Evolutionary conservation across 2,888 invertebrate genomes (phyloP), one percentile per base, ranked within the genome.

Genomic region (Eurytoma californica): DNA sequence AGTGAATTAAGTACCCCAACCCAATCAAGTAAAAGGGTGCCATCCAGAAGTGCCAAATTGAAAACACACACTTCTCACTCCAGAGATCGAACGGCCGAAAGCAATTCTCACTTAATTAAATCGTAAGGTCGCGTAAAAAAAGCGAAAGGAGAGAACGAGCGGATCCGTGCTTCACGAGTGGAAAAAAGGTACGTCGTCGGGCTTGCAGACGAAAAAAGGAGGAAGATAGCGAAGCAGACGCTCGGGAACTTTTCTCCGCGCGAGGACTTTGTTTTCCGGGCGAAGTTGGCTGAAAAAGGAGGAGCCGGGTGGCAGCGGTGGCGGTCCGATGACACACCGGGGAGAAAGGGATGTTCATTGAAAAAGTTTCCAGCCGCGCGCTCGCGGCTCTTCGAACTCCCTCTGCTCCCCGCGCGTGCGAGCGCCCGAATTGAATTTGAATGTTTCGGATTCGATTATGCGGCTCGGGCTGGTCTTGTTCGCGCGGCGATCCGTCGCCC

Each of bases 391-490:
- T 51, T 0, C 57, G 4, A 18, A n/a, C 47, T 65, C 53, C 12
- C 3, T 14, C 47, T n/a, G 2, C 24, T 2, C 24, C 24, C 24
- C 49, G 55, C 24, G 20, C 30, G 16, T 0, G 58, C 28, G 39
- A 68, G 63, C 18, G 20, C 16, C 49, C 13, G 60, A 78, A 78
- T 73, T 20, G 49, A 63, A 73, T 78, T 68, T 55, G 18, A 68
- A 78, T 78, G 67, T 66, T 78, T 68, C 49, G 30, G 24, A 68
- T 66, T 72, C 51, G 47, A 72, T 66, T 66, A 63, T 16, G 39
- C 39, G 47, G 9, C n/a, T 30, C 3, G 9, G 47, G 57, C 16
- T 28, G 7, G 20, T 60, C 39, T 39, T 60, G 20, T 60, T 60
- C 14, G 28, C 20, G 49, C 30, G 30, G 13, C 18, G 58, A 20